Evolutionary conservation across 2,888 invertebrate genomes (phyloP).

Genomic region (Nemotelus nigrinus): DNA sequence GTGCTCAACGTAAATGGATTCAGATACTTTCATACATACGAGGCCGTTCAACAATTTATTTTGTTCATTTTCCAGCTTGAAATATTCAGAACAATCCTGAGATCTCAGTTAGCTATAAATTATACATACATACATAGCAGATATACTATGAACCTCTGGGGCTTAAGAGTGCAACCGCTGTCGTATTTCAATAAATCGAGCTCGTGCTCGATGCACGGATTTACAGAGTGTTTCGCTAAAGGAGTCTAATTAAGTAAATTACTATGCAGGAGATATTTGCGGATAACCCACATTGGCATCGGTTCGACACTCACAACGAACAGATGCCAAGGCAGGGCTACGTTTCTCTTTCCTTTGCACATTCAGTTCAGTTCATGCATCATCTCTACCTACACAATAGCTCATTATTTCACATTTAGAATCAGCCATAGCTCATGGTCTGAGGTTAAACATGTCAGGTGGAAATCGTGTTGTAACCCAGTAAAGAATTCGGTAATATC

Average conservation of each 20-base stretch:
- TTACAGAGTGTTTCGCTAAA: slow-evolving; percentile 26
- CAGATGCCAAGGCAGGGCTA: background rate
- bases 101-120: too few species aligned
- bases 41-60: too few species aligned
- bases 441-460: background rate
- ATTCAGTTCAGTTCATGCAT: background rate
- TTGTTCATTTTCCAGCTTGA: too few species aligned
- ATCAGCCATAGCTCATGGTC: background rate
- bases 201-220: slow-evolving; percentile 8
- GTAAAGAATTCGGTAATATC: too few species aligned
- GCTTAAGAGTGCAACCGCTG: background rate
- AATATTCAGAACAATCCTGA: too few species aligned
- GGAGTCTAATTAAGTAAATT: slow-evolving; percentile 33
- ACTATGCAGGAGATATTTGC: slow-evolving; percentile 24
- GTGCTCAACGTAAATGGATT: too few species aligned
- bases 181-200: background rate
- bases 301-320: background rate
- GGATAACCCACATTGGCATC: slow-evolving; percentile 7
- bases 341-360: background rate
- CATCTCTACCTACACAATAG: background rate
- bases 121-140: background rate
- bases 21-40: too few species aligned
- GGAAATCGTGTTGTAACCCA: too few species aligned
- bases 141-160: background rate
- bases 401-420: slow-evolving; percentile 6